Conservation (phyloP, 2,113 vertebrate genomes). For the Bubo bubo region DNA sequence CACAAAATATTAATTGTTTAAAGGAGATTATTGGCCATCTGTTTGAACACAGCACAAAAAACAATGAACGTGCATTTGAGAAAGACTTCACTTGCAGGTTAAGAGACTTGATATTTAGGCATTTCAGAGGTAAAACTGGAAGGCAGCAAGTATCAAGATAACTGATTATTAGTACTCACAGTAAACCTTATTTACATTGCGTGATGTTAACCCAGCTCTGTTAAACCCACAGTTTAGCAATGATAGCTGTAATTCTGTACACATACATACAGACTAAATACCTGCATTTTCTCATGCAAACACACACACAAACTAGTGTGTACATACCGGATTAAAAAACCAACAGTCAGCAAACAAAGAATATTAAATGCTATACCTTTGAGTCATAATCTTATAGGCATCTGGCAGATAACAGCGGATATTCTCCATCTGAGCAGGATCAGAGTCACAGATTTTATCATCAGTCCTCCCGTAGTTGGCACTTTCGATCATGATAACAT, state of each 20-base stretch:
- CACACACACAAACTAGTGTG: neutral
- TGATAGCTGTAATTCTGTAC: neutral
- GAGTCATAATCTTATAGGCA: conserved; percentile 99
- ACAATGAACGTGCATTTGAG: neutral
- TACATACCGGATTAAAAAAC: neutral
- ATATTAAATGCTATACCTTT: conserved; percentile 80
- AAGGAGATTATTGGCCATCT: neutral
- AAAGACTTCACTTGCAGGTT: neutral
- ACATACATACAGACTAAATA: neutral
- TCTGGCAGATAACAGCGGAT: conserved; percentile 97
- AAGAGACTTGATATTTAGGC: neutral
- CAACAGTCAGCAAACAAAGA: neutral
- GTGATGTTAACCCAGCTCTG: neutral
- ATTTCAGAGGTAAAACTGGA: neutral
- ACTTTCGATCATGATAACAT: conserved; percentile 99
- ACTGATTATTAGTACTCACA: neutral
- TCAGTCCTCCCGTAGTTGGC: conserved; percentile 98
- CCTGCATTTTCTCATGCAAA: conserved; percentile 18
- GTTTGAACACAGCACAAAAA: neutral
- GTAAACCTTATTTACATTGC: neutral
- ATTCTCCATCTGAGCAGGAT: conserved; percentile 99
- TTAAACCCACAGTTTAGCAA: neutral
- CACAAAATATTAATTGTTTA: neutral
- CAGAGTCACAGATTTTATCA: conserved; percentile 97
- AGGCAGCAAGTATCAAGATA: neutral